phyloP scores from a whole-genome alignment of 2,888 invertebrate genomes.

The Balanococcus diminutus region DNA sequence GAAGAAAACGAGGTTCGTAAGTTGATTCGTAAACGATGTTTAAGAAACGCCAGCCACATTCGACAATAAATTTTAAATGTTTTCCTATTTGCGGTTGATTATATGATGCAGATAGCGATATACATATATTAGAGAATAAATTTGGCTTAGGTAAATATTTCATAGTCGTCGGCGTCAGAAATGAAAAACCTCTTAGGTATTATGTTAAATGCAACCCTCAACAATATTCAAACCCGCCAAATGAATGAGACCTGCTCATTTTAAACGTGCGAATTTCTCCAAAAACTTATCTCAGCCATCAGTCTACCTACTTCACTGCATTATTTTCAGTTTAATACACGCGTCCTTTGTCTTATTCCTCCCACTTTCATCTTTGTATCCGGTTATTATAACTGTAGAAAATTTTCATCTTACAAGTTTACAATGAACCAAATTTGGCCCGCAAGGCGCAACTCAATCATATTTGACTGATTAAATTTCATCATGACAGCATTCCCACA shows the following conservation, averaged over 20 bases:
- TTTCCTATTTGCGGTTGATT: conserved; percentile 1
- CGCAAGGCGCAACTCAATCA: no score
- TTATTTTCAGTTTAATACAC: not conserved
- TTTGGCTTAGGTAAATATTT: not conserved
- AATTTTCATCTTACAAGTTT: no score
- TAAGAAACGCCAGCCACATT: not conserved
- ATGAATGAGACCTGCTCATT: not conserved
- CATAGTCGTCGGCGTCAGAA: not conserved
- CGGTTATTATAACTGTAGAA: no score
- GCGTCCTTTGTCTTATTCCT: not conserved
- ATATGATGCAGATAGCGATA: not conserved
- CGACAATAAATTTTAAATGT: not conserved
- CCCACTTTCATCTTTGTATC: no score
- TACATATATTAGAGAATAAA: not conserved
- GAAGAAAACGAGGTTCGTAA: not conserved
- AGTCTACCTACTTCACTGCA: not conserved
- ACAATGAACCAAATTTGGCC: no score
- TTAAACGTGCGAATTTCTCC: not conserved
- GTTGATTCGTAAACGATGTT: not conserved
- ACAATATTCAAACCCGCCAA: not conserved
- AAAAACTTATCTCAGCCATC: not conserved
- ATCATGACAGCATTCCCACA: no score
- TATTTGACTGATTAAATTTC: no score
- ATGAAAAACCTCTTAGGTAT: not conserved
- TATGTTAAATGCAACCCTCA: not conserved